Conservation (phyloP, 2,797 vertebrate genomes). For the Neosalanx taihuensis region DNA sequence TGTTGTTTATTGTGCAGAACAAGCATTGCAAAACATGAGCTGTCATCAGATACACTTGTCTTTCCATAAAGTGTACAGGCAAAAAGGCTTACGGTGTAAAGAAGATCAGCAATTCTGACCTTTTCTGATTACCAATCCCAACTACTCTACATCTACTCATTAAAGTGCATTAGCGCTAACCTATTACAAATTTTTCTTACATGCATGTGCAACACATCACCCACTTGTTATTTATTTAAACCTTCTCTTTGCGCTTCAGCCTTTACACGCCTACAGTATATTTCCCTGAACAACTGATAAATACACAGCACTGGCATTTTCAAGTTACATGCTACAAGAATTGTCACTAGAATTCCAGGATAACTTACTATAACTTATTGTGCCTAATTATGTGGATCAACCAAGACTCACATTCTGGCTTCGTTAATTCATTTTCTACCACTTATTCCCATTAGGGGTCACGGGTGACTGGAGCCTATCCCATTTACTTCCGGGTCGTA, state of each 20-base stretch:
- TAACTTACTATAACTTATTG: neutral
- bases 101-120: too few relatives aligned
- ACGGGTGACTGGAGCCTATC: too few relatives aligned
- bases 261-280: neutral
- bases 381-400: too few relatives aligned
- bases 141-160: neutral
- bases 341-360: neutral
- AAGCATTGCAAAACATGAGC: slow-evolving; percentile 25
- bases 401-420: too few relatives aligned
- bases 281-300: slow-evolving; percentile 7
- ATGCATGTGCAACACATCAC: neutral
- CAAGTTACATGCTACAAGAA: neutral
- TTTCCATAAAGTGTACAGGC: neutral
- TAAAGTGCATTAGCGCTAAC: neutral
- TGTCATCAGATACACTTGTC: neutral
- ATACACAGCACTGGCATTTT: neutral
- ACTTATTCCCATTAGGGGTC: too few relatives aligned
- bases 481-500: too few relatives aligned
- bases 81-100: neutral
- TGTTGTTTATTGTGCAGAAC: slow-evolving; percentile 36
- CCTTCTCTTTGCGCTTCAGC: neutral
- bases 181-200: neutral
- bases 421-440: too few relatives aligned
- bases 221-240: neutral
- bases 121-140: neutral